Percentiles rank a stretch among this genome's conserved stretches.
Conservation (phyloP, 2,888 invertebrate species). For the Capitulum mitella region DNA sequence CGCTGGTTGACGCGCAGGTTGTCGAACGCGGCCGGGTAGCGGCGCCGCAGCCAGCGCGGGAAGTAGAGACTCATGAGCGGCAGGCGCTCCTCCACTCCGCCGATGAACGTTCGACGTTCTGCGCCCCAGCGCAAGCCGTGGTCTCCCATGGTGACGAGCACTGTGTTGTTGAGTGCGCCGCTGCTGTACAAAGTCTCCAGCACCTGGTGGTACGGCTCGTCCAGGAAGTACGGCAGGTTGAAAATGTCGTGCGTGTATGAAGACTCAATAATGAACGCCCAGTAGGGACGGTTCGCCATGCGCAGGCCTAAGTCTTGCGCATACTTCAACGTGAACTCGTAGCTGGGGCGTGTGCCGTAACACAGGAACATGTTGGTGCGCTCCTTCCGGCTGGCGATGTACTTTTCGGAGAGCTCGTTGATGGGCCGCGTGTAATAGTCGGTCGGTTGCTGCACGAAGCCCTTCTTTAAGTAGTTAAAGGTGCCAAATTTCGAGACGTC, state of each 20-base stretch:
- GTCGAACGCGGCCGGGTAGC: conserved; percentile 54
- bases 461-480: conserved; percentile 69
- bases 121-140: conserved; percentile 83
- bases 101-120: conserved; percentile 66
- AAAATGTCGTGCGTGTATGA: conserved; percentile 76
- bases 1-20: conserved; percentile 60
- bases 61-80: conserved; percentile 68
- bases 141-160: conserved; percentile 68
- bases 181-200: conserved; percentile 51
- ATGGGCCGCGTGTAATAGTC: conserved; percentile 77
- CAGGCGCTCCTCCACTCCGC: conserved; percentile 50
- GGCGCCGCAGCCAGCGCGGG: conserved; percentile 61
- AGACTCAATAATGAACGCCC: not conserved
- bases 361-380: conserved; percentile 61
- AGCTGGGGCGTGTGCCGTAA: conserved; percentile 57
- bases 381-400: conserved; percentile 58
- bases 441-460: conserved; percentile 70
- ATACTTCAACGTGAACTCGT: conserved; percentile 60
- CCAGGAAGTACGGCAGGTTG: conserved; percentile 67
- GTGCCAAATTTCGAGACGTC: conserved; percentile 69
- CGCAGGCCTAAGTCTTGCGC: conserved; percentile 62
- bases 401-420: conserved; percentile 57
- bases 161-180: conserved; percentile 57
- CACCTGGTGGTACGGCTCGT: conserved; percentile 55
- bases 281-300: conserved; percentile 46